Evolutionary conservation across 2,797 vertebrate species (phyloP).

Genomic region (Lates japonicus): DNA sequence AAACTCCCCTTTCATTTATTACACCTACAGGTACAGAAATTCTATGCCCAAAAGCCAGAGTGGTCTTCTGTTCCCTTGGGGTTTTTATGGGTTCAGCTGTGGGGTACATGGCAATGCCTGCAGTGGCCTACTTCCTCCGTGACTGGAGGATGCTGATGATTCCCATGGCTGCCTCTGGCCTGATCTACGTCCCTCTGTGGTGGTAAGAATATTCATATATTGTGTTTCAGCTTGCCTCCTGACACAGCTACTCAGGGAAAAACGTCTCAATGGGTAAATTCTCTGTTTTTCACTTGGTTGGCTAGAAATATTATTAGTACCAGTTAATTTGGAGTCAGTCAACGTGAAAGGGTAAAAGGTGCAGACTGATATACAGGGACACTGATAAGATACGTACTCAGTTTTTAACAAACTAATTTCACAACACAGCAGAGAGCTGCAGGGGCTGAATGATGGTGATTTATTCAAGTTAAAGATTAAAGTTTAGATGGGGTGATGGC

Average conservation of each 20-base stretch:
- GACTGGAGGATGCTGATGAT: slow-evolving; percentile 89
- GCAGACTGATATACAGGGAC: not conserved
- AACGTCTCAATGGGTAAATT: too few relatives aligned
- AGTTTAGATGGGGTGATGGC: too few relatives aligned
- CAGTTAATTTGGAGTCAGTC: too few relatives aligned
- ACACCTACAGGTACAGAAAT: slow-evolving; percentile 88
- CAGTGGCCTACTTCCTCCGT: slow-evolving; percentile 87
- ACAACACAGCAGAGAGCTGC: too few relatives aligned
- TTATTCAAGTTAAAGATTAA: too few relatives aligned
- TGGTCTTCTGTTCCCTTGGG: slow-evolving; percentile 89
- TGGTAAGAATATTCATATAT: slow-evolving; percentile 80
- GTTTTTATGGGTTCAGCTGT: slow-evolving; percentile 90
- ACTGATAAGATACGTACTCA: not conserved
- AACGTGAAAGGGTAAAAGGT: not conserved
- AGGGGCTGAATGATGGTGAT: too few relatives aligned
- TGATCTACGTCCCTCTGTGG: slow-evolving; percentile 88
- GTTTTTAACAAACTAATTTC: too few relatives aligned
- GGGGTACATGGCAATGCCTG: slow-evolving; percentile 90
- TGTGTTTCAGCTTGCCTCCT: not conserved
- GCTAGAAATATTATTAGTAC: too few relatives aligned
- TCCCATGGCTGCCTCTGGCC: slow-evolving; percentile 83
- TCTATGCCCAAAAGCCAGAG: slow-evolving; percentile 85
- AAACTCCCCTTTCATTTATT: not conserved
- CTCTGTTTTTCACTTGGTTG: not conserved
- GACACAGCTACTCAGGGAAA: not conserved